These are phyloP conservation scores for Temnothorax curvispinosus DNA, from an alignment of 1,140 invertebrate genomes.

Conservation along the genomic window DNA sequence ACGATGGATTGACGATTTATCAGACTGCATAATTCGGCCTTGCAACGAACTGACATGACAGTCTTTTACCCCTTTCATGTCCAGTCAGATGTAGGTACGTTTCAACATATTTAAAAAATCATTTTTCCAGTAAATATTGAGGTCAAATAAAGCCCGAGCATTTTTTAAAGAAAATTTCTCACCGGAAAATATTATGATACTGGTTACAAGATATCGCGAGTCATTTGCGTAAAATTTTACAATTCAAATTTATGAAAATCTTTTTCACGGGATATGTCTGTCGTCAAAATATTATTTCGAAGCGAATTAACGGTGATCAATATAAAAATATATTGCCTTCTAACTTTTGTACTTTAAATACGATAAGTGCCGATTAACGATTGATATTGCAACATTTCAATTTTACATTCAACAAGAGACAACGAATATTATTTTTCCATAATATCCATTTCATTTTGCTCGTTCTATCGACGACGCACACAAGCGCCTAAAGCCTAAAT, in stretches of 20 bases:
- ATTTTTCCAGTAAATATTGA: not conserved
- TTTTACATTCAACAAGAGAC: not conserved
- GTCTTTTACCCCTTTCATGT: not conserved
- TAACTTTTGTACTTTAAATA: not conserved
- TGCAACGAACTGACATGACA: not conserved
- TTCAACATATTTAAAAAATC: not conserved
- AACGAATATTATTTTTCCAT: not conserved
- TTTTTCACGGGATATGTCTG: not conserved
- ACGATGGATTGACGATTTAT: conserved; percentile 5
- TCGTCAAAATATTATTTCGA: not conserved
- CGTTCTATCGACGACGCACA: not conserved
- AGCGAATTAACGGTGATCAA: not conserved
- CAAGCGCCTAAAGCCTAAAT: not conserved
- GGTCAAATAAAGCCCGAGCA: not conserved
- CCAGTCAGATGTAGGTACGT: not conserved
- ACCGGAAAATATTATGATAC: not conserved
- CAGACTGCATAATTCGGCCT: not conserved
- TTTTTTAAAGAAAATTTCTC: not conserved
- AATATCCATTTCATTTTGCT: not conserved
- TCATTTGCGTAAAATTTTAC: not conserved
- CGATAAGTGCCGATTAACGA: not conserved
- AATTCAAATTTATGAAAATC: not conserved
- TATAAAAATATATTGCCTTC: not conserved
- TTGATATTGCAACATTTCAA: not conserved
- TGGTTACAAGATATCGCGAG: not conserved